phyloP scores from a whole-genome alignment of 2,888 invertebrate genomes.

The Euspilapteryx auroguttella region DNA sequence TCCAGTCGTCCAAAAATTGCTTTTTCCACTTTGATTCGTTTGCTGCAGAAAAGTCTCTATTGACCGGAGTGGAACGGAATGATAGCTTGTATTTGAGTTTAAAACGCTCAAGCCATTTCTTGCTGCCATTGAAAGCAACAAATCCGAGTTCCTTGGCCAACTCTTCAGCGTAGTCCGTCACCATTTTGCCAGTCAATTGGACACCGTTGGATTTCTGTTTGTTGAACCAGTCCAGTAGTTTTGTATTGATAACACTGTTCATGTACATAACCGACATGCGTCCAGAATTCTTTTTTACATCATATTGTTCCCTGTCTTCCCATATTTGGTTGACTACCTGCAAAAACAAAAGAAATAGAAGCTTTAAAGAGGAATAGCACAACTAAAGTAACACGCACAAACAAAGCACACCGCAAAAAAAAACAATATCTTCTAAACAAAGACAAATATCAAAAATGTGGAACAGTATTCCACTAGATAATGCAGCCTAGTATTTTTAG shows the following conservation, averaged over 20 bases:
- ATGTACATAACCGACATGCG: constrained; percentile 15
- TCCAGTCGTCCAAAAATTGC: constrained; percentile 24
- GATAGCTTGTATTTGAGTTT: constrained; percentile 19
- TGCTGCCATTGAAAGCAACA: constrained; percentile 21
- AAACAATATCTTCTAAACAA: no score
- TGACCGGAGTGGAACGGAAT: constrained; percentile 12
- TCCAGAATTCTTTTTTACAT: constrained; percentile 13
- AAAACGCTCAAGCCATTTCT: constrained; percentile 25
- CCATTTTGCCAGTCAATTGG: constrained; percentile 18
- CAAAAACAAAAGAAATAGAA: no score
- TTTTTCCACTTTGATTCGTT: constrained; percentile 22
- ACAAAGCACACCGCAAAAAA: no score
- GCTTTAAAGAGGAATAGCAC: no score
- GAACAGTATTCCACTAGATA: no score
- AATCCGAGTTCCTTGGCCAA: constrained; percentile 21
- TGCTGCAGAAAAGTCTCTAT: constrained; percentile 13
- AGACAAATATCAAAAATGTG: no score
- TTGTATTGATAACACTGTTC: constrained; percentile 16
- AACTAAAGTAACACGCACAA: no score
- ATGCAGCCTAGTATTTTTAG: no score
- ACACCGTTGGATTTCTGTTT: constrained; percentile 13
- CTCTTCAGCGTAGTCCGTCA: constrained; percentile 18
- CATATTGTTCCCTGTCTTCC: constrained; percentile 21
- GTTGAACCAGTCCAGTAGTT: constrained; percentile 19
- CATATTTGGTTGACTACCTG: constrained; percentile 21